Percentiles rank a stretch among this genome's conserved stretches.
Evolutionary conservation across 2,113 vertebrate species (phyloP).

Genomic region (Tamias sibiricus): DNA sequence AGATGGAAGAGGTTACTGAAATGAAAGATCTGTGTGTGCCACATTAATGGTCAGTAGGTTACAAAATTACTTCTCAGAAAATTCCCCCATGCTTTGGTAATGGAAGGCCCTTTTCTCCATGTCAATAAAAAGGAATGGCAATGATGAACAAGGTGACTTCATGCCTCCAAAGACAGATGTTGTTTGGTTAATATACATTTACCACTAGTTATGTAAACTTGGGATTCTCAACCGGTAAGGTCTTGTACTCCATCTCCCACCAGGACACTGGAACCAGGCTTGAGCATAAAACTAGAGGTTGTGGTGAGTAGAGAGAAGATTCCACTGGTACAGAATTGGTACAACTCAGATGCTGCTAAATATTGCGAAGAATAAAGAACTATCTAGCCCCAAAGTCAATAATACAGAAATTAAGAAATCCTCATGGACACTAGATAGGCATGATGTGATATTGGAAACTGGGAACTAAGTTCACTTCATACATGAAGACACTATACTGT

Average conservation of each 20-base stretch:
- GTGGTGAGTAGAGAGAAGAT: not conserved
- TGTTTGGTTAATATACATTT: not conserved
- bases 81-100: not conserved
- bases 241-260: not conserved
- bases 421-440: not conserved
- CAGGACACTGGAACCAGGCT: not conserved
- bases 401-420: not conserved
- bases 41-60: not conserved
- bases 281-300: not conserved
- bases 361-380: no score
- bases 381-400: not conserved
- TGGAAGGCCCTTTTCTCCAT: not conserved
- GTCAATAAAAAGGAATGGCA: not conserved
- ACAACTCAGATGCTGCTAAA: not conserved
- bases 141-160: not conserved
- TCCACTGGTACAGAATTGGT: rapidly evolving
- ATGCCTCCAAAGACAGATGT: not conserved
- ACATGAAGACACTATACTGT: not conserved
- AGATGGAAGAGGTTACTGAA: not conserved
- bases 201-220: not conserved
- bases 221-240: not conserved
- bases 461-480: not conserved
- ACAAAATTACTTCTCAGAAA: not conserved
- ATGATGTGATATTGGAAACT: not conserved
- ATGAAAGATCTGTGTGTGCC: not conserved